A percentile compares a stretch with the other conserved stretches of the same genome.
Conservation (phyloP, 2,888 invertebrate genomes). For the Plebejus melissa region DNA sequence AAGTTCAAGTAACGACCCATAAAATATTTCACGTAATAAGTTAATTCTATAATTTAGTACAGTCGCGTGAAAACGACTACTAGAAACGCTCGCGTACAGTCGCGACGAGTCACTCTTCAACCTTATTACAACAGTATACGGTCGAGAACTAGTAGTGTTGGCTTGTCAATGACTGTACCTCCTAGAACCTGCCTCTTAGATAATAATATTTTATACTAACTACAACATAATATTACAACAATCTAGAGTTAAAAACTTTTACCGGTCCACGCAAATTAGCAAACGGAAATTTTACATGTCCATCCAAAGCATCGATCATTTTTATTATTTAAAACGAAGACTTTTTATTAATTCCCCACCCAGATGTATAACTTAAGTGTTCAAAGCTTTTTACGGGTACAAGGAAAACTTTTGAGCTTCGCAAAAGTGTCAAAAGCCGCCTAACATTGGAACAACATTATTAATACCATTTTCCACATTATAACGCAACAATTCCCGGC, state of each 20-base stretch:
- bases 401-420: not conserved
- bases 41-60: constrained; percentile 26
- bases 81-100: not conserved
- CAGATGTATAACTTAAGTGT: not conserved
- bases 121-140: not conserved
- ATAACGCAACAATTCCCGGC: constrained; percentile 29
- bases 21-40: constrained; percentile 15
- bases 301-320: no score
- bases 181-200: not conserved
- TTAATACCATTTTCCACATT: constrained; percentile 18
- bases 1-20: not conserved
- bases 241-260: no score
- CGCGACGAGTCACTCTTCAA: not conserved
- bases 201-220: not conserved
- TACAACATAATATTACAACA: no score
- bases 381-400: not conserved
- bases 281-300: no score
- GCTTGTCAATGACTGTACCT: not conserved
- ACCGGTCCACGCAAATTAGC: no score
- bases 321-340: not conserved
- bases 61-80: constrained; percentile 17
- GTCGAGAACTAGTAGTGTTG: not conserved
- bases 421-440: not conserved
- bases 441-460: not conserved
- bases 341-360: not conserved